A percentile compares a stretch with the other conserved stretches of the same genome.
phyloP scores from a whole-genome alignment of 2,113 vertebrate genomes.

The Ammodytes marinus region DNA sequence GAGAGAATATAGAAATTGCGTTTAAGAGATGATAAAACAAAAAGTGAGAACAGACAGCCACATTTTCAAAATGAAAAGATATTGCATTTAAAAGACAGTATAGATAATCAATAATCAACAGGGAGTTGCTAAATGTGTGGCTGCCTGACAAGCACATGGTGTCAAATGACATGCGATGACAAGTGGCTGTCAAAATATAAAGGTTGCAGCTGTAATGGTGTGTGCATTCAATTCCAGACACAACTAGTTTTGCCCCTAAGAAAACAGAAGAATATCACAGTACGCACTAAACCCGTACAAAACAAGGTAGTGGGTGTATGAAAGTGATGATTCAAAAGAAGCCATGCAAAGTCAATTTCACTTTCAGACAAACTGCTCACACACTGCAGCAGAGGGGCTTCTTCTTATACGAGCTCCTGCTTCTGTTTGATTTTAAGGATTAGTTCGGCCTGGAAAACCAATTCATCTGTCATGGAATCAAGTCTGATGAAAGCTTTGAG shows the following conservation, averaged over 20 bases:
- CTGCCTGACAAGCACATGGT: constrained; percentile 25
- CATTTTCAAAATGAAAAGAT: too few relatives aligned
- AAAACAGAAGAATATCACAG: not conserved
- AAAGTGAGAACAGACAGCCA: too few relatives aligned
- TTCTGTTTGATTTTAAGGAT: constrained; percentile 75
- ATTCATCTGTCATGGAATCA: constrained; percentile 79
- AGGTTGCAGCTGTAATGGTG: not conserved
- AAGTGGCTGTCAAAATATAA: constrained; percentile 7
- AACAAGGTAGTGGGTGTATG: not conserved
- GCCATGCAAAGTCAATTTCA: constrained; percentile 58
- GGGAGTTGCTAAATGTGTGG: not conserved
- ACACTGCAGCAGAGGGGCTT: constrained; percentile 39
- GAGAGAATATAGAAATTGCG: too few relatives aligned
- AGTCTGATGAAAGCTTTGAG: constrained; percentile 78
- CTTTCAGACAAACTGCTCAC: constrained; percentile 53
- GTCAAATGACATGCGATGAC: constrained; percentile 7
- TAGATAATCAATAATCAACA: not conserved
- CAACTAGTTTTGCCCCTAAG: not conserved
- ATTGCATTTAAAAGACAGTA: too few relatives aligned
- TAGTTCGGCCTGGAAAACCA: constrained; percentile 78
- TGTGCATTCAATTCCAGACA: constrained; percentile 5
- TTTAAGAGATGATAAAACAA: too few relatives aligned
- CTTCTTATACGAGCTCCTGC: constrained; percentile 32
- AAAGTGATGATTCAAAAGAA: constrained; percentile 26
- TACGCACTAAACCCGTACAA: not conserved